Conservation (phyloP, 2,113 vertebrate genomes). For the Aepyceros melampus region DNA sequence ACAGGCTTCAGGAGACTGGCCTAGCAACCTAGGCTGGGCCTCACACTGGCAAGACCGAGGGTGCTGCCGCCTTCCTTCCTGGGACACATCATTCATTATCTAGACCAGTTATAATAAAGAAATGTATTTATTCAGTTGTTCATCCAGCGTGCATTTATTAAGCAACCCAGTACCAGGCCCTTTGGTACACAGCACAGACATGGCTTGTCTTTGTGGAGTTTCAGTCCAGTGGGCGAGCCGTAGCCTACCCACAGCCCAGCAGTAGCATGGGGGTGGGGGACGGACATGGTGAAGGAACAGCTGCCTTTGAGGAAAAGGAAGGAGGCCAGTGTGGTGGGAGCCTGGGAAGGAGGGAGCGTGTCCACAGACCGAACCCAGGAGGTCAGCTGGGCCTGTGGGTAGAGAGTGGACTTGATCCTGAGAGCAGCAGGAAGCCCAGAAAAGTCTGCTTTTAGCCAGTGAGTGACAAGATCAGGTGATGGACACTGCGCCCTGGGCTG, state of each 20-base stretch:
- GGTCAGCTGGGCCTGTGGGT: background rate
- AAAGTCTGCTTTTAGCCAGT: background rate
- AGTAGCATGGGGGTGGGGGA: background rate
- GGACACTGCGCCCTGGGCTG: accelerated
- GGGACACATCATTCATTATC: background rate
- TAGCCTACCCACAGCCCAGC: too few relatives aligned
- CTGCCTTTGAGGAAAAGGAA: background rate
- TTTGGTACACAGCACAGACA: background rate
- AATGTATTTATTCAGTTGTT: too few relatives aligned
- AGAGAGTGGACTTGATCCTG: background rate
- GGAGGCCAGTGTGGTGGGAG: background rate
- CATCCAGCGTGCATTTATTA: background rate
- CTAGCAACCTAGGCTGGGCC: background rate
- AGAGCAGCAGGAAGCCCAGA: background rate
- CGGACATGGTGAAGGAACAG: background rate
- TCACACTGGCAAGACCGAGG: background rate
- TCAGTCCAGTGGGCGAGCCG: background rate
- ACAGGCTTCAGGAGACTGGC: background rate
- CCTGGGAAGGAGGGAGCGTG: background rate
- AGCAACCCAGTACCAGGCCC: background rate
- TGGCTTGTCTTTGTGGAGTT: background rate
- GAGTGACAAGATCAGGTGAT: background rate
- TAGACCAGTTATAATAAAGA: background rate
- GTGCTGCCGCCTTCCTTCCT: background rate
- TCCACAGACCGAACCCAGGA: background rate